phyloP scores from a whole-genome alignment of 2,797 vertebrate species.

The Delichon dasypus region DNA sequence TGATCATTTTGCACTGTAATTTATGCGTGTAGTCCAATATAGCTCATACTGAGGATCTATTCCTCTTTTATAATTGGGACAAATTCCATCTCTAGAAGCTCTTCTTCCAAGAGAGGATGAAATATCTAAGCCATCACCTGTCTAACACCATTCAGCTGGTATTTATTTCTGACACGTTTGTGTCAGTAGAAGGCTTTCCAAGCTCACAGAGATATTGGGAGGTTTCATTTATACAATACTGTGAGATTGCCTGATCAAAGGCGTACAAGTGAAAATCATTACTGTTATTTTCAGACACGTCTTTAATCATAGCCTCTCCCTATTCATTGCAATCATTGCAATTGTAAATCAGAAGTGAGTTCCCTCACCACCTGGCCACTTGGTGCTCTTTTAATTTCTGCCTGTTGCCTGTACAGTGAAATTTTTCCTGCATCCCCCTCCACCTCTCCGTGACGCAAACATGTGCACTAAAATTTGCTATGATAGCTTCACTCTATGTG shows the following conservation, averaged over 20 bases:
- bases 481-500: neutral
- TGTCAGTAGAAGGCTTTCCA: slow-evolving; percentile 56
- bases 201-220: slow-evolving; percentile 25
- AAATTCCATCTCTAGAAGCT: slow-evolving; percentile 27
- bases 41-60: slow-evolving; percentile 10
- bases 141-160: slow-evolving; percentile 36
- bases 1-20: slow-evolving; percentile 18
- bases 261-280: slow-evolving; percentile 60
- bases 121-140: slow-evolving; percentile 40
- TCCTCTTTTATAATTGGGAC: slow-evolving; percentile 16
- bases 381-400: slow-evolving; percentile 21
- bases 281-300: slow-evolving; percentile 60
- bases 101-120: slow-evolving; percentile 19
- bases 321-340: slow-evolving; percentile 55
- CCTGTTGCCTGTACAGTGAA: neutral
- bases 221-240: slow-evolving; percentile 42
- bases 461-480: neutral
- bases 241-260: slow-evolving; percentile 61
- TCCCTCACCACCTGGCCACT: slow-evolving; percentile 57
- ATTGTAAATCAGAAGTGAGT: slow-evolving; percentile 48
- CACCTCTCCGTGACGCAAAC: neutral
- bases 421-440: neutral
- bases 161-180: slow-evolving; percentile 31
- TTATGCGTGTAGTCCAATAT: slow-evolving; percentile 30
- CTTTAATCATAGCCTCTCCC: slow-evolving; percentile 48